These are phyloP conservation scores for Syngnathus acus DNA, from an alignment of 2,797 vertebrate genomes.

Conservation along the genomic window DNA sequence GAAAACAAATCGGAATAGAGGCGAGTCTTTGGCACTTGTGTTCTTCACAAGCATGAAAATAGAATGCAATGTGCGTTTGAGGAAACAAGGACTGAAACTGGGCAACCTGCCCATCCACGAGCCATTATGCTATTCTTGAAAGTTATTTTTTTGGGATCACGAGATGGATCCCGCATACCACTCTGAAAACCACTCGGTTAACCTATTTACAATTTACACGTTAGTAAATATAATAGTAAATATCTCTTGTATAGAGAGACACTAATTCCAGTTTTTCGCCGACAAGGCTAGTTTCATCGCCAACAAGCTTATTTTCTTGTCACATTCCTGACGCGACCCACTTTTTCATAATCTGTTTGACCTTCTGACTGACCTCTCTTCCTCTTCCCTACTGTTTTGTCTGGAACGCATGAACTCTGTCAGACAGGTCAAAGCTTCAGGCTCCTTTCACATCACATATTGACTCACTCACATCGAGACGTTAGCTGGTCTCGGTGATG, in stretches of 20 bases:
- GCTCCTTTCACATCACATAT: background rate
- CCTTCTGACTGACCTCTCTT: conserved; percentile 12
- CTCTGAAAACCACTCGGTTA: too few relatives aligned
- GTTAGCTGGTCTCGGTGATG: too few relatives aligned
- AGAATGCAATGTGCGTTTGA: background rate
- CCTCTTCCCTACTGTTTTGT: conserved; percentile 33
- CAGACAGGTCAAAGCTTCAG: conserved; percentile 4
- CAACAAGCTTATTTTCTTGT: conserved; percentile 2
- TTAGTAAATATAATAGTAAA: too few relatives aligned
- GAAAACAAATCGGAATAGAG: background rate
- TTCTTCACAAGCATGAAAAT: background rate
- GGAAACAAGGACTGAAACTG: background rate
- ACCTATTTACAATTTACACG: too few relatives aligned
- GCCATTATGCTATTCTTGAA: too few relatives aligned
- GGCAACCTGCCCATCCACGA: background rate
- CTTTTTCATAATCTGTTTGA: conserved; percentile 17
- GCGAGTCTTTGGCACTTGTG: background rate
- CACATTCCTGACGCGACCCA: conserved; percentile 39
- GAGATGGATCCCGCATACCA: too few relatives aligned
- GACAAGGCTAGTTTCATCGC: background rate
- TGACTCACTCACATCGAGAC: background rate
- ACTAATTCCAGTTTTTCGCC: background rate
- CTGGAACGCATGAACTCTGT: conserved; percentile 33
- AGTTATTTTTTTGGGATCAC: too few relatives aligned
- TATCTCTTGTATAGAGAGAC: background rate